Percentiles rank a stretch among this genome's conserved stretches.
phyloP scores from a whole-genome alignment of 2,797 vertebrate species.

The Enteromius argenteus region DNA sequence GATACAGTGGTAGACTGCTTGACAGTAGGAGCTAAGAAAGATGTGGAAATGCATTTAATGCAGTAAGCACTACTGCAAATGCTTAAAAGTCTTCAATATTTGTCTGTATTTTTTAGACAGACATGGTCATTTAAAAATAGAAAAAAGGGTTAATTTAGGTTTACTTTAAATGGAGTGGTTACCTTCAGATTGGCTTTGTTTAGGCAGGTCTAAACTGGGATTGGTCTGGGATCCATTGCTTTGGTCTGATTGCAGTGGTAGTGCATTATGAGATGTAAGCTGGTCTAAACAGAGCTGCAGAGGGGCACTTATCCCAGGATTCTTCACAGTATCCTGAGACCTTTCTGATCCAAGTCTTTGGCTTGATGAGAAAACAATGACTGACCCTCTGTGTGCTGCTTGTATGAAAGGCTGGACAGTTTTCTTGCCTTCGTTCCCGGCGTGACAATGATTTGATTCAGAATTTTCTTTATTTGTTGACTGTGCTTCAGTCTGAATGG shows the following conservation, averaged over 20 bases:
- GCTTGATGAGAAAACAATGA: slow-evolving; percentile 80
- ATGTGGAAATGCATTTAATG: background rate
- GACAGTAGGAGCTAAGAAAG: background rate
- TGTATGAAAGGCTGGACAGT: slow-evolving; percentile 68
- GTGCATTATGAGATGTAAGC: background rate
- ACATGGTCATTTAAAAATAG: background rate
- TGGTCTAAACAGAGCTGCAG: slow-evolving; percentile 22
- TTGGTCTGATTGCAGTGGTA: background rate
- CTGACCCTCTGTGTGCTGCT: slow-evolving; percentile 74
- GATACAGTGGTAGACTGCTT: slow-evolving; percentile 33
- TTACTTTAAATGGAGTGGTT: background rate
- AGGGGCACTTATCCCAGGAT: background rate
- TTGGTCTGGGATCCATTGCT: slow-evolving; percentile 42
- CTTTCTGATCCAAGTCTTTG: slow-evolving; percentile 66
- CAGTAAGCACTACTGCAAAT: background rate
- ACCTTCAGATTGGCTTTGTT: slow-evolving; percentile 54
- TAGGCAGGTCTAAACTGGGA: background rate
- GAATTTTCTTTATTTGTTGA: slow-evolving; percentile 49
- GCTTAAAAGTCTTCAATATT: background rate
- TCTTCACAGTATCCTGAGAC: slow-evolving; percentile 57
- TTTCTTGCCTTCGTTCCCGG: slow-evolving; percentile 25
- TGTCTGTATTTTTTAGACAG: background rate
- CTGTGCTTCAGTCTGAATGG: slow-evolving; percentile 58
- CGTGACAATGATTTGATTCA: background rate
- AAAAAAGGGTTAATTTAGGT: background rate